A percentile compares a stretch with the other conserved stretches of the same genome.
These are phyloP conservation scores for Stichopus chloronotus DNA, from an alignment of 35 echinoderm and acorn worm genomes.

Conservation along the genomic window DNA sequence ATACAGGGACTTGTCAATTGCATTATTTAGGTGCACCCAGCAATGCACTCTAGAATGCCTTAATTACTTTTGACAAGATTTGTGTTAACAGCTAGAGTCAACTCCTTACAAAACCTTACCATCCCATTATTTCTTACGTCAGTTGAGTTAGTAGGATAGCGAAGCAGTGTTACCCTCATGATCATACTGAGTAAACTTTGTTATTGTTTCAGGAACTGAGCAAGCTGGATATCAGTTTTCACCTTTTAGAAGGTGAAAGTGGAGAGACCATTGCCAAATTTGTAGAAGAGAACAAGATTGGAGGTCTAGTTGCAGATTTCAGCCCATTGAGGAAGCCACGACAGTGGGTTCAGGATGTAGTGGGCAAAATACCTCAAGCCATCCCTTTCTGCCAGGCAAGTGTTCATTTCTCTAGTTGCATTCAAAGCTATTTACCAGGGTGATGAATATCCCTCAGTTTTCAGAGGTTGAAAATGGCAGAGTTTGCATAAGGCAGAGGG, in stretches of 20 bases:
- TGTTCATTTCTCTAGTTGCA: too few relatives aligned
- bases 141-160: too few relatives aligned
- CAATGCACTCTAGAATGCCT: too few relatives aligned
- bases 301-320: constrained; percentile 86
- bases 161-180: too few relatives aligned
- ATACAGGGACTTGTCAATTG: too few relatives aligned
- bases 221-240: constrained; percentile 74
- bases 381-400: constrained; percentile 88
- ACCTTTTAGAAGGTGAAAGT: constrained; percentile 75
- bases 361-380: constrained; percentile 32
- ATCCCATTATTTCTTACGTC: too few relatives aligned
- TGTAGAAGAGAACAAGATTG: constrained; percentile 69
- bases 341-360: constrained; percentile 76
- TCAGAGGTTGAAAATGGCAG: not conserved
- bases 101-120: too few relatives aligned
- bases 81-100: too few relatives aligned
- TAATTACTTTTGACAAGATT: too few relatives aligned
- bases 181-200: not conserved
- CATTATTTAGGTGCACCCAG: too few relatives aligned
- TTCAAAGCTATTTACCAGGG: too few relatives aligned
- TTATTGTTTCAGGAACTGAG: constrained; percentile 61
- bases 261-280: constrained; percentile 81
- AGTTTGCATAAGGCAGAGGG: not conserved
- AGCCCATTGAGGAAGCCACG: constrained; percentile 66
- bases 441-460: not conserved